Evolutionary conservation across 2,113 vertebrate genomes (phyloP).

Genomic region (Caranx melampygus): DNA sequence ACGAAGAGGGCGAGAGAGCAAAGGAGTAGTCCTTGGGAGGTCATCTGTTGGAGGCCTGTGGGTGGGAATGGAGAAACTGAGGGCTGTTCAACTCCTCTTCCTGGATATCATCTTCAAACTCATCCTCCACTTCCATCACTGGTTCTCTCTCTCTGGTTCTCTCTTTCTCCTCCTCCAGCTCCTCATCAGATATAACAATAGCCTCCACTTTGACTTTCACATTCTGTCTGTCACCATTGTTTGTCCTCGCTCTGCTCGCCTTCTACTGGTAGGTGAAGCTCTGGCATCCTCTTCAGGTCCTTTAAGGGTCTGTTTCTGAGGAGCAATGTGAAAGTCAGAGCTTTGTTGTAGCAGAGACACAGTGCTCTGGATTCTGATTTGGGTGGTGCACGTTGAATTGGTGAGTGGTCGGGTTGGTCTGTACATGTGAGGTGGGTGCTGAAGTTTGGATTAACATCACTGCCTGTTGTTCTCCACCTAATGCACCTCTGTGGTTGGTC

Average conservation of each 20-base stretch:
- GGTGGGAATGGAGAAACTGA: constrained; percentile 81
- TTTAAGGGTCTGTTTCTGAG: constrained; percentile 12
- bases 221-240: constrained; percentile 38
- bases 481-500: constrained; percentile 17
- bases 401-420: constrained; percentile 24
- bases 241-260: constrained; percentile 10
- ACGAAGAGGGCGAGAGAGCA: constrained; percentile 79
- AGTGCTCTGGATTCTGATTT: constrained; percentile 63
- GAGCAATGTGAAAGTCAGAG: constrained; percentile 9
- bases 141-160: constrained; percentile 65
- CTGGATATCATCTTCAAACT: constrained; percentile 77
- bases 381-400: constrained; percentile 22
- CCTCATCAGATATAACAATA: constrained; percentile 95
- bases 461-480: constrained; percentile 49
- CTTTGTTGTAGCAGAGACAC: constrained; percentile 55
- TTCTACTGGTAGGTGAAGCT: constrained; percentile 1
- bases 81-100: constrained; percentile 75
- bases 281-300: constrained; percentile 2
- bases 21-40: constrained; percentile 77
- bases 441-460: constrained; percentile 56
- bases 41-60: constrained; percentile 74
- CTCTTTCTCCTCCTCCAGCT: constrained; percentile 78
- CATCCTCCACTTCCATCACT: constrained; percentile 75
- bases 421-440: constrained; percentile 30
- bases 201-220: constrained; percentile 90